Evolutionary conservation across 2,797 vertebrate genomes (phyloP).

Genomic region (Rhinoraja longicauda): DNA sequence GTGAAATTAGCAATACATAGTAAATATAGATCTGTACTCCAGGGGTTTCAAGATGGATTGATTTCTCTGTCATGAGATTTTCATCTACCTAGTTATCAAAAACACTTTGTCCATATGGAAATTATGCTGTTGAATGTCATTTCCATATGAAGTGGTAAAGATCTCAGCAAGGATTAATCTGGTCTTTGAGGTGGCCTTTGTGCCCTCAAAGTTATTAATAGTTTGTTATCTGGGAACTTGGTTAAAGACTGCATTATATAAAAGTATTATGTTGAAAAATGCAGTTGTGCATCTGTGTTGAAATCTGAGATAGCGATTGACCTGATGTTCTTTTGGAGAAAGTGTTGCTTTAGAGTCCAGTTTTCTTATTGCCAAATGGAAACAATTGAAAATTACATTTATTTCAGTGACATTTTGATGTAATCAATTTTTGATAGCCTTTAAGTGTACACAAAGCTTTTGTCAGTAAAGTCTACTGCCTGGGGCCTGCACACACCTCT

Average conservation of each 20-base stretch:
- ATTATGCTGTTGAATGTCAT: slow-evolving; percentile 59
- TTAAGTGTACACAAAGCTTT: not conserved
- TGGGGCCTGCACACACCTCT: not conserved
- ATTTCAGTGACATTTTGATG: not conserved
- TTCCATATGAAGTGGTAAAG: slow-evolving; percentile 62
- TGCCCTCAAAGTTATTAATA: slow-evolving; percentile 52
- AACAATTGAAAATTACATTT: not conserved
- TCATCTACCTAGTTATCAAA: slow-evolving; percentile 59
- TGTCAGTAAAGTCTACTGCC: not conserved
- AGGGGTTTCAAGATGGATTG: slow-evolving; percentile 54
- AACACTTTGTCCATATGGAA: slow-evolving; percentile 58
- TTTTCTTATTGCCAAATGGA: not conserved
- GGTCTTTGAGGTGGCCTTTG: slow-evolving; percentile 51
- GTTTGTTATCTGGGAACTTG: slow-evolving; percentile 55
- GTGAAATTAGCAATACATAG: slow-evolving; percentile 52
- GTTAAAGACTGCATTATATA: slow-evolving; percentile 55
- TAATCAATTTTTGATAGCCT: not conserved
- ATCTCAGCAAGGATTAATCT: slow-evolving; percentile 62
- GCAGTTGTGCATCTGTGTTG: too few relatives aligned
- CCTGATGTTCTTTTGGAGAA: not conserved
- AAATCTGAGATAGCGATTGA: not conserved
- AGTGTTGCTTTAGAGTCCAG: not conserved
- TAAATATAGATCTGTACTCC: slow-evolving; percentile 52
- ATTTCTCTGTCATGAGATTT: slow-evolving; percentile 63
- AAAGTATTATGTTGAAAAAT: not conserved